Evolutionary conservation across 2,888 invertebrate species (phyloP).

Genomic region (Scelioninae gen. 1): DNA sequence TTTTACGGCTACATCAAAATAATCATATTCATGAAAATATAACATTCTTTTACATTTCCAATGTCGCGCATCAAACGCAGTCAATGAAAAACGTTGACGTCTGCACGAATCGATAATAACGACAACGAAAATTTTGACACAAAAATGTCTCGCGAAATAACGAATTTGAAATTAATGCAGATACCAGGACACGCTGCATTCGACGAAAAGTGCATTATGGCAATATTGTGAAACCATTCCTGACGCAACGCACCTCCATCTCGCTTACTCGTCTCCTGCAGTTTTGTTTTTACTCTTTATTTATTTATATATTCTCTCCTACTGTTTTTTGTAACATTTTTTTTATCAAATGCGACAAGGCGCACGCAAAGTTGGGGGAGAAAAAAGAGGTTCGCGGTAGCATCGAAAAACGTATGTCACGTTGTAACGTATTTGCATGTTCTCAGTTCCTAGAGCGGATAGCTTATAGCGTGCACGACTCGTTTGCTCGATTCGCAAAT

Average conservation of each 20-base stretch:
- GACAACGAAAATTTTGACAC: constrained; percentile 13
- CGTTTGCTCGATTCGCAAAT: constrained; percentile 74
- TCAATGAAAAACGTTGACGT: constrained; percentile 17
- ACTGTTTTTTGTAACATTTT: constrained; percentile 20
- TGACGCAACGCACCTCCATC: constrained; percentile 3
- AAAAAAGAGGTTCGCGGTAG: constrained; percentile 66
- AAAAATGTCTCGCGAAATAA: constrained; percentile 29
- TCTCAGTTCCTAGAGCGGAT: constrained; percentile 71
- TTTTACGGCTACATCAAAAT: constrained; percentile 27
- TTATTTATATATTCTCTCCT: neutral
- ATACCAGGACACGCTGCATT: constrained; percentile 1
- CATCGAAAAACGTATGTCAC: constrained; percentile 70
- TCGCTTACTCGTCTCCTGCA: neutral
- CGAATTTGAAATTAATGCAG: constrained; percentile 41
- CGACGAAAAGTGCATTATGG: constrained; percentile 16
- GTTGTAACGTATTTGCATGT: constrained; percentile 74
- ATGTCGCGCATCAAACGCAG: neutral
- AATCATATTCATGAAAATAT: constrained; percentile 41
- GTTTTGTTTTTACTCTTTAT: neutral
- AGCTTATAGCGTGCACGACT: constrained; percentile 74
- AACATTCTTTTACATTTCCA: constrained; percentile 24
- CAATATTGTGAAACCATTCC: constrained; percentile 19
- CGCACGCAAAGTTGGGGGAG: constrained; percentile 66
- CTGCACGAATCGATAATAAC: constrained; percentile 27
- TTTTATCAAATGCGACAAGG: constrained; percentile 44